These are phyloP conservation scores for Drosophila busckii DNA, from an alignment of 1,140 invertebrate genomes.

Conservation along the genomic window DNA sequence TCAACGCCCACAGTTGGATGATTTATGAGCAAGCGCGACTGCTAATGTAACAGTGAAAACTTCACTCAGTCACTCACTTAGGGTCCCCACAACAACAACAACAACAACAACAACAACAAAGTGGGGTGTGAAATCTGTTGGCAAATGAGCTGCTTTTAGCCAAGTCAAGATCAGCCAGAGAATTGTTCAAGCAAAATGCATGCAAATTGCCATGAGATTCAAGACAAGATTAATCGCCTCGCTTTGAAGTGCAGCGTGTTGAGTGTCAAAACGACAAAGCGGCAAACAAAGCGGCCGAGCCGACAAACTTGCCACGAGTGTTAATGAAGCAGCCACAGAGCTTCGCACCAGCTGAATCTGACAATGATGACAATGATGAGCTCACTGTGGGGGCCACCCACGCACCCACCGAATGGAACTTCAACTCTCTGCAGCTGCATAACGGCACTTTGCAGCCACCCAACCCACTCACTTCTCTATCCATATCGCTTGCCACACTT, in stretches of 20 bases:
- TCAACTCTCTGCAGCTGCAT: conserved; percentile 3
- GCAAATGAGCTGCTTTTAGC: conserved; percentile 50
- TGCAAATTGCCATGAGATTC: conserved; percentile 54
- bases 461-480: too few relatives aligned
- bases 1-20: conserved; percentile 60
- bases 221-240: conserved; percentile 52
- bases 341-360: too few relatives aligned
- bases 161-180: conserved; percentile 31
- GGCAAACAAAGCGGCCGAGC: conserved; percentile 45
- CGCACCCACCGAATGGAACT: conserved; percentile 6
- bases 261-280: conserved; percentile 41
- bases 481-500: too few relatives aligned
- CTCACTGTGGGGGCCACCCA: conserved; percentile 33
- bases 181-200: conserved; percentile 45
- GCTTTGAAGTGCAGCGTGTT: conserved; percentile 49
- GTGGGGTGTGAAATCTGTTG: conserved; percentile 55
- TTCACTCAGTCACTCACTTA: too few relatives aligned
- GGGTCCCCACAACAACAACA: too few relatives aligned
- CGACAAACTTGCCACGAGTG: conserved; percentile 26
- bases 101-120: too few relatives aligned
- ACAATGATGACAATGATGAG: conserved; percentile 21
- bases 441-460: conserved; percentile 32
- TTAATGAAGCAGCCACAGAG: conserved; percentile 52
- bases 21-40: conserved; percentile 67
- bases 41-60: too few relatives aligned